Conservation (phyloP, 64 coral and sea anemone species). For the Montipora cactus region DNA sequence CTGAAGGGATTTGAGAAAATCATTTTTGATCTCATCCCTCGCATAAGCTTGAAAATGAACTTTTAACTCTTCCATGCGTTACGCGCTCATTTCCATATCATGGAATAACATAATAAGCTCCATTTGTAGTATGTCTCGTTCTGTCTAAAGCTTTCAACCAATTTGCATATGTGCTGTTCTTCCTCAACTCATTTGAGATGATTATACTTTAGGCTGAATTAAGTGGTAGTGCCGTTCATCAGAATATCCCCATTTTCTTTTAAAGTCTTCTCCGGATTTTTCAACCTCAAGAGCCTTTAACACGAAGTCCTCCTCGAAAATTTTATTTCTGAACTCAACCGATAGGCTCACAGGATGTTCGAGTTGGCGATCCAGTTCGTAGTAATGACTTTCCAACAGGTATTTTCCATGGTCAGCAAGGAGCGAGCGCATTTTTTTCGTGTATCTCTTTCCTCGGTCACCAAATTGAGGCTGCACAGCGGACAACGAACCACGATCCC, state of each 20-base stretch:
- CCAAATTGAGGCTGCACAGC: slow-evolving; percentile 9
- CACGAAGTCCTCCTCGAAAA: slow-evolving; percentile 48
- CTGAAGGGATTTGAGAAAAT: too few relatives aligned
- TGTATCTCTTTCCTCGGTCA: slow-evolving; percentile 50
- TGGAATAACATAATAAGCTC: too few relatives aligned
- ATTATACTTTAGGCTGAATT: not conserved
- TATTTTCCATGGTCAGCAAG: slow-evolving; percentile 22
- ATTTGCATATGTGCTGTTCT: too few relatives aligned
- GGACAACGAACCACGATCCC: slow-evolving; percentile 64
- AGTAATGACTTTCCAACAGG: slow-evolving; percentile 58
- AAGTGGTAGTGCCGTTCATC: slow-evolving; percentile 19
- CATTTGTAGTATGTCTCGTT: too few relatives aligned
- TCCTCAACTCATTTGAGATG: too few relatives aligned
- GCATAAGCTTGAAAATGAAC: too few relatives aligned
- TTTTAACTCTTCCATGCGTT: too few relatives aligned
- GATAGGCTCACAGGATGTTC: slow-evolving; percentile 17
- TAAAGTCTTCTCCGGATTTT: not conserved
- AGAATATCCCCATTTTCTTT: not conserved
- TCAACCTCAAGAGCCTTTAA: slow-evolving; percentile 51
- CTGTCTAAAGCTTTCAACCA: too few relatives aligned
- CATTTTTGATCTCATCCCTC: too few relatives aligned
- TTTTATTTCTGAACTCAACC: slow-evolving; percentile 9
- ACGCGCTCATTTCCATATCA: too few relatives aligned
- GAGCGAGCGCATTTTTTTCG: slow-evolving; percentile 46
- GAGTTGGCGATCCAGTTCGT: slow-evolving; percentile 17